Conservation (phyloP, 2,888 invertebrate genomes). For the Deilephila porcellus region DNA sequence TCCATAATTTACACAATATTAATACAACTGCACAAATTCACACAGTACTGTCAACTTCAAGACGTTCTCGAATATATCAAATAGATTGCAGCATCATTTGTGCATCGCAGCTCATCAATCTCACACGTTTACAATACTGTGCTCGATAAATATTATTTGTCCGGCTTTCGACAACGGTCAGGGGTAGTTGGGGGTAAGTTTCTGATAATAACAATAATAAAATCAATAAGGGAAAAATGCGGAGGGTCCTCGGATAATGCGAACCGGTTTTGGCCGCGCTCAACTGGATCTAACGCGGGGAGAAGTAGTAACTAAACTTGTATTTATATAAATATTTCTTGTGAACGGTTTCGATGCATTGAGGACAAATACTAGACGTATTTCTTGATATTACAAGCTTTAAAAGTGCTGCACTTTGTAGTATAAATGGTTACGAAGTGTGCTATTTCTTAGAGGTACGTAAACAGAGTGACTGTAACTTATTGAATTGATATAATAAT, state of each 20-base stretch:
- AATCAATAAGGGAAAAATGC: constrained; percentile 47
- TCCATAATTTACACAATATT: too few species aligned
- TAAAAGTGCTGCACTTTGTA: too few species aligned
- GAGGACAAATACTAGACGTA: too few species aligned
- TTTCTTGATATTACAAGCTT: too few species aligned
- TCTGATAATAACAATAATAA: constrained; percentile 49
- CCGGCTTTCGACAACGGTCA: constrained; percentile 5
- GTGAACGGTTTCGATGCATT: neutral
- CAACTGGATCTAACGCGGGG: constrained; percentile 33
- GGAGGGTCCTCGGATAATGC: constrained; percentile 43
- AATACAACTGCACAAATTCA: neutral
- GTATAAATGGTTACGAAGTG: too few species aligned
- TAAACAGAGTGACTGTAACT: too few species aligned
- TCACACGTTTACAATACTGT: neutral
- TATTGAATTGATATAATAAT: too few species aligned
- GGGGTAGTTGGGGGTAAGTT: constrained; percentile 26
- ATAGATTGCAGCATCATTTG: neutral
- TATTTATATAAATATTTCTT: neutral
- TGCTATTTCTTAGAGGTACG: too few species aligned
- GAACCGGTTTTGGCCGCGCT: constrained; percentile 41
- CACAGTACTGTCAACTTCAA: neutral
- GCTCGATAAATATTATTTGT: constrained; percentile 8
- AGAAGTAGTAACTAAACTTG: neutral
- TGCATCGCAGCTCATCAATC: neutral
- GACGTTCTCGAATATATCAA: neutral